Conservation (phyloP, 2,113 vertebrate species). For the Turdus rufiventris region DNA sequence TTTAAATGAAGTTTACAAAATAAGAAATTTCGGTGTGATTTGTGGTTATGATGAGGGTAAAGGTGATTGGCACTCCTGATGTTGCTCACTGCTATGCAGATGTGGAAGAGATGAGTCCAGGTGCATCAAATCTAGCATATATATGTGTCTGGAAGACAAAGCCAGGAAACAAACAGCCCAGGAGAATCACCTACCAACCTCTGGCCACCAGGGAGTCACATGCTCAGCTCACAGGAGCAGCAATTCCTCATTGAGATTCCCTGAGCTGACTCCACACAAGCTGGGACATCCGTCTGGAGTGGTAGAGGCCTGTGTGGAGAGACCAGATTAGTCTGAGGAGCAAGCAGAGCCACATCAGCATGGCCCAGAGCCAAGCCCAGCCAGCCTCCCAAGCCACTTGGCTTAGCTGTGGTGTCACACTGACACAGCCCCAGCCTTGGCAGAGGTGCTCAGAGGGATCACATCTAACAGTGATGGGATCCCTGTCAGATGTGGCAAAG, state of each 20-base stretch:
- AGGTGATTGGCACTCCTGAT: not conserved
- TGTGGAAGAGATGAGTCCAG: rapidly evolving
- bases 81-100: not conserved
- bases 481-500: not conserved
- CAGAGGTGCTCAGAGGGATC: not conserved
- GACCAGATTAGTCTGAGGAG: not conserved
- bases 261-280: not conserved
- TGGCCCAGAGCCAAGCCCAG: not conserved
- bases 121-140: not conserved
- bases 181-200: not conserved
- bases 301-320: not conserved
- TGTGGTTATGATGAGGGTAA: not conserved
- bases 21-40: not conserved
- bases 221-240: not conserved
- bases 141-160: not conserved
- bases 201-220: not conserved
- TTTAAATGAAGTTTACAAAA: not conserved
- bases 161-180: not conserved
- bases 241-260: not conserved
- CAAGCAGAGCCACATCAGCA: not conserved
- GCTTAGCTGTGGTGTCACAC: not conserved
- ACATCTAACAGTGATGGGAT: not conserved
- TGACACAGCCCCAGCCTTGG: not conserved
- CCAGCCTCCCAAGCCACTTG: not conserved
- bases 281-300: not conserved